phyloP scores from a whole-genome alignment of 35 echinoderm and acorn worm genomes.

The Amphiura filiformis region DNA sequence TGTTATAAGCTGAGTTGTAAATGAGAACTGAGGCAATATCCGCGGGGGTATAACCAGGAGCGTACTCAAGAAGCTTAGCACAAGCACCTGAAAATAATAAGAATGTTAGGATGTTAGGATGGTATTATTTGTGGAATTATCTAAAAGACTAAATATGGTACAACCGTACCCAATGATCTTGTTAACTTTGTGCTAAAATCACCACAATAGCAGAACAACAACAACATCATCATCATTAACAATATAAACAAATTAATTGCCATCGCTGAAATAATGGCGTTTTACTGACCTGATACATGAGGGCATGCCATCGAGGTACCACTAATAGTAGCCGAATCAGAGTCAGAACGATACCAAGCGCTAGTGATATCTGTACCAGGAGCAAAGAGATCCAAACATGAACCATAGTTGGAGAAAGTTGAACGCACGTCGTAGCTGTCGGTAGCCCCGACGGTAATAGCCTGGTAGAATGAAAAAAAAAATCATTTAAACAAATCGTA shows the following conservation, averaged over 20 bases:
- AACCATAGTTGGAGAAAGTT: slow-evolving; percentile 52
- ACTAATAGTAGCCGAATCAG: slow-evolving; percentile 13
- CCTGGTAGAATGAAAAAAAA: slow-evolving; percentile 12
- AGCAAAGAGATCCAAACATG: slow-evolving; percentile 45
- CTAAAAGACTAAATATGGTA: no score
- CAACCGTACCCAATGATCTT: no score
- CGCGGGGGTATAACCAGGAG: background rate
- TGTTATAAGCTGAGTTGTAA: background rate
- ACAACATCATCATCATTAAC: no score
- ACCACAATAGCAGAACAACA: no score
- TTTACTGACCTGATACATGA: no score
- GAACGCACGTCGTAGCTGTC: slow-evolving; percentile 6
- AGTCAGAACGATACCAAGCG: slow-evolving; percentile 14
- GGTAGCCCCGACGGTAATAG: slow-evolving; percentile 38
- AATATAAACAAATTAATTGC: no score
- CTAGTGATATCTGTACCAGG: slow-evolving; percentile 39
- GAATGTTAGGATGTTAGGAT: no score
- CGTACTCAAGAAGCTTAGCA: background rate
- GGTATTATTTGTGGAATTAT: no score
- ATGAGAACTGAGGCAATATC: background rate
- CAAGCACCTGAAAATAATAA: background rate
- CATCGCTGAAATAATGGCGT: no score
- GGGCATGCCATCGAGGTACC: slow-evolving; percentile 63
- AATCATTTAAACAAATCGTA: no score
- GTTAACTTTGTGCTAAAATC: no score